phyloP scores from a whole-genome alignment of 53 echinoderm and acorn worm genomes.

The Patiria pectinifera region DNA sequence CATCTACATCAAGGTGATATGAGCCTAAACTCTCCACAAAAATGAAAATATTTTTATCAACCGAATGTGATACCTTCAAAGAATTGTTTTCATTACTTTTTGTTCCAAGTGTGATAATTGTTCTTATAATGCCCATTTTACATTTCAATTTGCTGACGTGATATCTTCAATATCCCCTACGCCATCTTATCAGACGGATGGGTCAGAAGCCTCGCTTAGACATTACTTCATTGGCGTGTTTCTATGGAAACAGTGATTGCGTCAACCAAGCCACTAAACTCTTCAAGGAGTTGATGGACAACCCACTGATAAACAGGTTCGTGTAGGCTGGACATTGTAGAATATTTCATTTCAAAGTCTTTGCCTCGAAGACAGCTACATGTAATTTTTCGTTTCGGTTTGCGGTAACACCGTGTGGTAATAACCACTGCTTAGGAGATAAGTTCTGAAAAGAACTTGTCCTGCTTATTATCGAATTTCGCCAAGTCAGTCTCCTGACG shows the following conservation, averaged over 20 bases:
- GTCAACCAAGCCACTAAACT: conserved; percentile 52
- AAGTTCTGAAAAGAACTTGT: too few species aligned
- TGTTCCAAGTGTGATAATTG: neutral
- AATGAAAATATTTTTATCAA: neutral
- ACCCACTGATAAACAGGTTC: conserved; percentile 41
- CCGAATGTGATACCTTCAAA: neutral
- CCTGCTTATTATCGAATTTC: too few species aligned
- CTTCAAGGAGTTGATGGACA: conserved; percentile 55
- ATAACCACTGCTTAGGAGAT: too few species aligned
- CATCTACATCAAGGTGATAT: conserved; percentile 7
- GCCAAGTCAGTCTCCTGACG: too few species aligned
- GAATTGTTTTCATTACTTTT: too few species aligned
- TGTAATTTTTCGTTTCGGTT: too few species aligned
- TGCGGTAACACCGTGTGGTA: too few species aligned
- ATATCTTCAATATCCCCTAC: neutral
- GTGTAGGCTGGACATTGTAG: neutral
- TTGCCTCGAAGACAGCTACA: too few species aligned
- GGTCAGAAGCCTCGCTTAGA: neutral
- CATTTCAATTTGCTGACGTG: neutral
- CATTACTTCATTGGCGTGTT: conserved; percentile 64
- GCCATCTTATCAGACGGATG: neutral
- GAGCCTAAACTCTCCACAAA: neutral
- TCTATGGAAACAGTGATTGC: conserved; percentile 75
- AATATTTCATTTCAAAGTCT: neutral
- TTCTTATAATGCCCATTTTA: neutral